Evolutionary conservation across 2,113 vertebrate species (phyloP).

Genomic region (Limnothrissa miodon): DNA sequence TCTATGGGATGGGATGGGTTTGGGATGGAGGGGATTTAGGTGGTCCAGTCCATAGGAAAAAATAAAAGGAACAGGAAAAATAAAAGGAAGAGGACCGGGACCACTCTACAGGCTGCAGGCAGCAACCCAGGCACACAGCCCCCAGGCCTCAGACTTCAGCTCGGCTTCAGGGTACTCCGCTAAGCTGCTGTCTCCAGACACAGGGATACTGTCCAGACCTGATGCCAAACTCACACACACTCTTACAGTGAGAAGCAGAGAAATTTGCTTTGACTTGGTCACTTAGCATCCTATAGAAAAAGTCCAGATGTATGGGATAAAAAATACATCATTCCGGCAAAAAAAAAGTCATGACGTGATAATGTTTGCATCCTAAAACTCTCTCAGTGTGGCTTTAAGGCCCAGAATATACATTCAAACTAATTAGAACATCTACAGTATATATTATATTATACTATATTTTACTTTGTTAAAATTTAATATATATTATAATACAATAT

Average conservation of each 20-base stretch:
- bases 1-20: not conserved
- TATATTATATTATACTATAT: too few species aligned
- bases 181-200: not conserved
- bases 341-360: not conserved
- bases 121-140: not conserved
- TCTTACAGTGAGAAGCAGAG: too few species aligned
- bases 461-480: too few species aligned
- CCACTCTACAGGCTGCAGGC: constrained; percentile 20
- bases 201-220: not conserved
- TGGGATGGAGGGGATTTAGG: constrained; percentile 8
- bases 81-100: not conserved
- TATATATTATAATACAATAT: too few species aligned
- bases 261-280: not conserved
- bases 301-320: not conserved
- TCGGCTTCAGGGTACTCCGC: not conserved
- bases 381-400: not conserved
- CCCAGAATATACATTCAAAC: not conserved
- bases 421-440: too few species aligned
- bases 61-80: too few species aligned
- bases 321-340: not conserved
- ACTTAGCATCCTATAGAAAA: too few species aligned
- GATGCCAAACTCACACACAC: not conserved
- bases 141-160: not conserved
- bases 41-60: constrained; percentile 37
- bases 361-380: not conserved